phyloP scores from a whole-genome alignment of 2,888 invertebrate genomes.

The Isotomurus palustris region DNA sequence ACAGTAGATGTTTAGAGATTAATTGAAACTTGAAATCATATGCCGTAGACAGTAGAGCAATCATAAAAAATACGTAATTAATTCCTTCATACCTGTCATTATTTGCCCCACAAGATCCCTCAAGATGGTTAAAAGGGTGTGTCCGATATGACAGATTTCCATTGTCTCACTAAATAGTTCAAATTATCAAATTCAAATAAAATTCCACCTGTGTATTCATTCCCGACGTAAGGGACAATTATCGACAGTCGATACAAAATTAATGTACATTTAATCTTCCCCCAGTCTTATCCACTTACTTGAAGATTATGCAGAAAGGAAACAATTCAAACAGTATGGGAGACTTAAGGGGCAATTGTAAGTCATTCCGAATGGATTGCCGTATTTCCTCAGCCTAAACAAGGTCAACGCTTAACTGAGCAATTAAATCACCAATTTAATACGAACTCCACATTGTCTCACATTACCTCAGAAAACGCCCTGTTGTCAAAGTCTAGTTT shows the following conservation, averaged over 20 bases:
- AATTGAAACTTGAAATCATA: not conserved
- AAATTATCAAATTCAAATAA: not conserved
- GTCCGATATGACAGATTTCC: conserved; percentile 82
- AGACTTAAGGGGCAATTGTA: conserved; percentile 80
- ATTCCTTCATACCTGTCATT: not conserved
- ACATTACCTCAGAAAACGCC: conserved; percentile 67
- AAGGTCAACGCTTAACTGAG: not conserved
- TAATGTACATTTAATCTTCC: not conserved
- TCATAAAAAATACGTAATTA: too few relatives aligned
- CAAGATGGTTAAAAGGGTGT: conserved; percentile 81
- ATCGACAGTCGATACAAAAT: too few relatives aligned
- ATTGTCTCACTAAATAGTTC: conserved; percentile 66
- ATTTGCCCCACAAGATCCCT: conserved; percentile 75
- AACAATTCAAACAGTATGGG: conserved; percentile 92
- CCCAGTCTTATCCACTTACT: conserved; percentile 57
- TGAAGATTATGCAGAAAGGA: conserved; percentile 95
- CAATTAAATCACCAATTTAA: not conserved
- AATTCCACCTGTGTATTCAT: not conserved
- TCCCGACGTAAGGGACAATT: too few relatives aligned
- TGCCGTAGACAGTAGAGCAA: too few relatives aligned
- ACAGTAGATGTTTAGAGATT: conserved; percentile 48
- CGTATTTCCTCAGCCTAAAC: not conserved
- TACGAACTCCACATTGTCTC: not conserved
- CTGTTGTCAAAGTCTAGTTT: conserved; percentile 90
- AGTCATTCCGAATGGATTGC: conserved; percentile 69